Evolutionary conservation across 2,113 vertebrate species (phyloP), one percentile per base, ranked within the genome.

Genomic region (Chloropsis cyanopogon): DNA sequence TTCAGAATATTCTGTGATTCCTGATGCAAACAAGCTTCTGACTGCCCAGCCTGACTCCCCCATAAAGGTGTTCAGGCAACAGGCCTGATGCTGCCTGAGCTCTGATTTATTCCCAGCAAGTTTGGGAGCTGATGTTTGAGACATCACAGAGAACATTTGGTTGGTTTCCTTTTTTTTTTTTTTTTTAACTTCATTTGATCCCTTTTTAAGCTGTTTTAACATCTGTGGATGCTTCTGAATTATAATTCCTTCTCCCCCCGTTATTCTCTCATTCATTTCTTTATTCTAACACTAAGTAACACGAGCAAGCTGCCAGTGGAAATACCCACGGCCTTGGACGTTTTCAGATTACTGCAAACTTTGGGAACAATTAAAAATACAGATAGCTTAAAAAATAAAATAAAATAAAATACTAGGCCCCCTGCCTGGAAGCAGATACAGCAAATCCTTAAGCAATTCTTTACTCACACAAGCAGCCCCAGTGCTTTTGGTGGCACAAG

Each of bases 381-480:
- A 10, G 73, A 72, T 70, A 71, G 35, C 89, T 91, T 64, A 9
- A 83, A 44, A 89, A 33, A 60, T n/a, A 49, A 66, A 56, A 72
- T 64, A 10, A 65, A 54, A 81, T 77, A 37, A 63, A 82, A 61
- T 35, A 70, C 31, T 2, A 71, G 44, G 10, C 65, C 91, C 57
- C 44, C 69, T 82, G 89, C 28, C 77, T 95, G 57, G 50, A 92
- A 88, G 83, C 44, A 89, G 91, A 87, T 69, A 71, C 22, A 79
- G 65, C 49, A 96, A 91, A 96, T 89, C 77, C 81, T 75, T 91
- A 69, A 92, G 57, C 44, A 57, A 65, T 49, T 95, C 83, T 89
- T 89, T 31, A 82, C 68, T 60, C 80, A 60, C 46, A 84, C 37
- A 66, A 89, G 57, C 13, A 57, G 28, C 37, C 72, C 68, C 77